These are phyloP conservation scores for Crematogaster levior DNA, from an alignment of 2,888 invertebrate genomes.

Conservation along the genomic window DNA sequence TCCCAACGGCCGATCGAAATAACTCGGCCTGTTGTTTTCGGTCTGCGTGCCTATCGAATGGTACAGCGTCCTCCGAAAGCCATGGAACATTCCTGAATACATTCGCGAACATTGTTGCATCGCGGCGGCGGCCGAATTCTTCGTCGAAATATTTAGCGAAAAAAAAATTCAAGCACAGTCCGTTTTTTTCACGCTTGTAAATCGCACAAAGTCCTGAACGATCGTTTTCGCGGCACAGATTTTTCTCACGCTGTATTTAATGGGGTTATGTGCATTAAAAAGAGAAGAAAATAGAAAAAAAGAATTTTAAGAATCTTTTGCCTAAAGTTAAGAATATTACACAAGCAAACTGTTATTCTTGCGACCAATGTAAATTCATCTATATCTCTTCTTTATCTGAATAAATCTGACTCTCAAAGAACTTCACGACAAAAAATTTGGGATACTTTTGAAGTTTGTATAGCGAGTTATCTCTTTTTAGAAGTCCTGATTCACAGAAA, in stretches of 20 bases:
- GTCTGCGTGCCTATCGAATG: constrained; percentile 46
- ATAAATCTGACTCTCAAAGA: constrained; percentile 1
- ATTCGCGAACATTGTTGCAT: constrained; percentile 36
- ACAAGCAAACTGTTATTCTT: neutral
- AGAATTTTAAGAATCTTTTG: neutral
- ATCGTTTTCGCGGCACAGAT: neutral
- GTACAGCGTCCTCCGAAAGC: constrained; percentile 33
- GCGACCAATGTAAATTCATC: too few relatives aligned
- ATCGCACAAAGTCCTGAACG: neutral
- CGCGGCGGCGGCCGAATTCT: constrained; percentile 28
- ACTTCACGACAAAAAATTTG: neutral
- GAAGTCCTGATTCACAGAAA: too few relatives aligned
- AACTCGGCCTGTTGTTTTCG: constrained; percentile 52
- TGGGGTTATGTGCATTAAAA: neutral
- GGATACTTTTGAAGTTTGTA: neutral
- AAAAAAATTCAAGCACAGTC: neutral
- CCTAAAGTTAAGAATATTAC: neutral
- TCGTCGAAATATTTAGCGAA: constrained; percentile 12
- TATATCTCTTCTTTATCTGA: too few relatives aligned
- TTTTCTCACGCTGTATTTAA: neutral
- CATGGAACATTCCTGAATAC: constrained; percentile 40
- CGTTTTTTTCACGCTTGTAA: neutral
- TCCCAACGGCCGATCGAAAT: constrained; percentile 47
- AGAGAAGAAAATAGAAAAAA: neutral
- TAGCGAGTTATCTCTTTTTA: neutral